Conservation (phyloP, 2,888 invertebrate species). For the Sinopyrophorus schimmeli region DNA sequence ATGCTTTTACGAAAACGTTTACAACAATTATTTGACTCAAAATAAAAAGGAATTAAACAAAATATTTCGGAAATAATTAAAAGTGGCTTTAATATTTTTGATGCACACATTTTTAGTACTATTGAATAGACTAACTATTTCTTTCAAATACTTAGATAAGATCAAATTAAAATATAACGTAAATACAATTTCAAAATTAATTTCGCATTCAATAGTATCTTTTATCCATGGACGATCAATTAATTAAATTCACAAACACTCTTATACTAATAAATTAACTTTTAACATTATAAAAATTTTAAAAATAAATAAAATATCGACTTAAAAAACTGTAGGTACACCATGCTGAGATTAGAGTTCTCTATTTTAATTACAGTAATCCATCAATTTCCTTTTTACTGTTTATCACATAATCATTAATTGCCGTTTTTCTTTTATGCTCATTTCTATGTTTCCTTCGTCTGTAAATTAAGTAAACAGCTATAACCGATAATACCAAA, state of each 20-base stretch:
- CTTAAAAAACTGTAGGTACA: too few species aligned
- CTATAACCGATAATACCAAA: conserved; percentile 9
- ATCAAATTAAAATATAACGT: too few species aligned
- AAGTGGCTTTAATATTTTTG: conserved; percentile 3
- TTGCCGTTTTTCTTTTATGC: conserved; percentile 7
- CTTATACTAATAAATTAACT: too few species aligned
- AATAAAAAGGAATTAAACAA: conserved; percentile 11
- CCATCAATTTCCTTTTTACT: conserved; percentile 18
- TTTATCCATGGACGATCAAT: too few species aligned
- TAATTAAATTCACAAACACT: too few species aligned
- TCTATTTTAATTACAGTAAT: conserved; percentile 13
- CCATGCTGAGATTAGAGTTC: too few species aligned
- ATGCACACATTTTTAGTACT: conserved; percentile 2
- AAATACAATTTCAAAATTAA: too few species aligned
- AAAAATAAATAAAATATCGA: too few species aligned
- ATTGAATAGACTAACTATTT: too few species aligned
- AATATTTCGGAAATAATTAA: conserved; percentile 5
- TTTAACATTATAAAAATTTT: too few species aligned
- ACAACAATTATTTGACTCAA: neutral
- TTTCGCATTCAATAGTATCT: too few species aligned
- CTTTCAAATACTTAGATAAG: too few species aligned
- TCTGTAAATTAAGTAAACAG: conserved; percentile 18
- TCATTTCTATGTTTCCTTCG: conserved; percentile 17
- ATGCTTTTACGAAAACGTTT: neutral
- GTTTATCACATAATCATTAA: conserved; percentile 2